Evolutionary conservation across 1,140 invertebrate species (phyloP), one percentile per base, ranked within the genome.

Genomic region (Scaptomyza montana): DNA sequence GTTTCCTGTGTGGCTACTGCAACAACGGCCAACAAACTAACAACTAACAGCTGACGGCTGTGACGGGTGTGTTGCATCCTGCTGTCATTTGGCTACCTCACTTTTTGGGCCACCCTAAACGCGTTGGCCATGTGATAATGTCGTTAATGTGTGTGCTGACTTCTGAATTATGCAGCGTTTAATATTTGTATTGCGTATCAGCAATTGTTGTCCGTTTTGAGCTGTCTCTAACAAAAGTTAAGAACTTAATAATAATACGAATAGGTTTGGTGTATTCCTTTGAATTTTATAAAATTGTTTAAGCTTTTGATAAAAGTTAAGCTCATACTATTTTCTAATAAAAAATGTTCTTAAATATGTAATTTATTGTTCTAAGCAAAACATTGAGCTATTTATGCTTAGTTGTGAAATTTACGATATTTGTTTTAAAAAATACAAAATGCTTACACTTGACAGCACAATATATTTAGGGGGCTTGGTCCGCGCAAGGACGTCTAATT

Each of bases 81-180:
- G 84, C 79, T 84, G 79, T 84, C 84, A 79, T 43, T 63, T 49
- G 59, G 84, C 84, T 89, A 89, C 79, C 70, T 79, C 69, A 51
- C 60, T 77, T 77, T 36, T 36, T 8, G 30, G 53, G 72, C 67
- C 63, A 59, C 77, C 65, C 66, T 65, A 41, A 39, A 50, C 56
- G 55, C 30, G 13, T 39, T 54, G 64, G 33, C 39, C 45, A 61
- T 45, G 45, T 78, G 78, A 78, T 82, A 82, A 75, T 74, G 57
- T 65, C 30, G 46, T 49, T 63, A 77, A 85, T 85, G 77, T 63
- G 66, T 53, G 28, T 62, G 63, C 67, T 75, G 74, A 72, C 67
- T 73, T 76, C 62, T 67, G 60, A 70, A 70, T 49, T 68, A 60
- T 61, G 45, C 55, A 50, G 12, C 43, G 19, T 9, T 28, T 13